These are phyloP conservation scores for Luperina testacea DNA, from an alignment of 2,888 invertebrate genomes.

Conservation along the genomic window DNA sequence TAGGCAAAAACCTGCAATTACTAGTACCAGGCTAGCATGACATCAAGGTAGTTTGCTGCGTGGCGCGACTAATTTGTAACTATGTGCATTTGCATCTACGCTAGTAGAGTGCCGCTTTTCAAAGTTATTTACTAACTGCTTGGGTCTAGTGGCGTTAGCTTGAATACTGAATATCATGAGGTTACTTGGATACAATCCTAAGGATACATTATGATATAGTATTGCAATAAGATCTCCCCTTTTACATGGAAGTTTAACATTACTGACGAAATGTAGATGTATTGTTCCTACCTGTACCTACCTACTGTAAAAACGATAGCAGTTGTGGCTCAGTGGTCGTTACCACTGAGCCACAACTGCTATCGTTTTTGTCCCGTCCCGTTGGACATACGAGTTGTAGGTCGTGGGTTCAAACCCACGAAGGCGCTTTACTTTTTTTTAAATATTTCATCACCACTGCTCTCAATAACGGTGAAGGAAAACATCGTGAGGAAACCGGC, in stretches of 20 bases:
- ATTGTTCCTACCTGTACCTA: background rate
- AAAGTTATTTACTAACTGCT: constrained; percentile 28
- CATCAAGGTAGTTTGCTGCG: constrained; percentile 26
- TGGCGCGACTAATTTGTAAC: constrained; percentile 41
- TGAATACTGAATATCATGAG: background rate
- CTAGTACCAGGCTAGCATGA: constrained; percentile 46
- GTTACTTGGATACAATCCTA: background rate
- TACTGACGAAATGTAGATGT: background rate
- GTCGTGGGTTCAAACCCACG: too few relatives aligned
- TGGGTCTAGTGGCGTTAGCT: background rate
- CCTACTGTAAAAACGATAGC: background rate
- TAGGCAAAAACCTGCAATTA: constrained; percentile 42
- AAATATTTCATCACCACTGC: background rate
- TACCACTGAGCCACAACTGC: too few relatives aligned
- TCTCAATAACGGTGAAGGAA: background rate
- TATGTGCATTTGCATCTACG: constrained; percentile 30
- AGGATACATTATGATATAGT: too few relatives aligned
- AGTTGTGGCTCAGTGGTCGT: too few relatives aligned
- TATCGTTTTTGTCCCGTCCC: too few relatives aligned
- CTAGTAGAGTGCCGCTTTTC: constrained; percentile 2
- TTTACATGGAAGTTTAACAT: background rate
- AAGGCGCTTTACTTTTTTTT: too few relatives aligned
- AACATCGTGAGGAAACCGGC: background rate
- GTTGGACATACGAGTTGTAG: too few relatives aligned
- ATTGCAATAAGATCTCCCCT: background rate